Evolutionary conservation across 1,140 invertebrate genomes (phyloP).

Genomic region (Achroia grisella): DNA sequence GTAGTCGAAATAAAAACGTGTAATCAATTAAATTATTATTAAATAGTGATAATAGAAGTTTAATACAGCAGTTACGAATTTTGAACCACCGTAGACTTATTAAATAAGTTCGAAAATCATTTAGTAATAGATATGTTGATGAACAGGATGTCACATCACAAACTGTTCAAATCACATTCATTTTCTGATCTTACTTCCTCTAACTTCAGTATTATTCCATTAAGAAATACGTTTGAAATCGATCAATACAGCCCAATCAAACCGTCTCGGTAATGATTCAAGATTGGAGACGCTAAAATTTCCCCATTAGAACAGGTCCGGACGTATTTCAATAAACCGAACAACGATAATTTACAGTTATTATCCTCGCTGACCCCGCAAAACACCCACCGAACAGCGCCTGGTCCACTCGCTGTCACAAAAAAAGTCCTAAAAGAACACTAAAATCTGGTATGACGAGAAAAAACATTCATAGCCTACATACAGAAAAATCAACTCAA

Average conservation of each 20-base stretch:
- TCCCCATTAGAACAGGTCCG: constrained; percentile 55
- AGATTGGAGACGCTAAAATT: constrained; percentile 20
- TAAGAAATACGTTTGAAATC: no score
- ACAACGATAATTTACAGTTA: constrained; percentile 71
- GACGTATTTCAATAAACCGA: constrained; percentile 65
- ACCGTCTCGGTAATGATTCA: not conserved
- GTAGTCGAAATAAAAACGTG: no score
- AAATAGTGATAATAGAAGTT: no score
- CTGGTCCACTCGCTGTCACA: constrained; percentile 44
- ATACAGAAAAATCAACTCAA: constrained; percentile 30
- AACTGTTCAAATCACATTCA: no score
- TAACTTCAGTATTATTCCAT: no score
- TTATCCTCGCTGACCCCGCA: constrained; percentile 69
- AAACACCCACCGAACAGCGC: constrained; percentile 65
- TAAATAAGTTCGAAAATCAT: no score
- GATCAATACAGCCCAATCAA: constrained; percentile 15
- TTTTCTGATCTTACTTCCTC: no score
- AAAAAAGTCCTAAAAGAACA: constrained; percentile 56
- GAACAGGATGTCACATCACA: no score
- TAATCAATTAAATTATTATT: no score
- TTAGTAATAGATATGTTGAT: no score
- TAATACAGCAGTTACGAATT: no score
- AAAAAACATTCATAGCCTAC: constrained; percentile 41
- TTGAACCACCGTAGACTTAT: no score
- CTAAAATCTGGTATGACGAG: constrained; percentile 64